phyloP scores from a whole-genome alignment of 2,113 vertebrate genomes.

The Poeciliopsis retropinna region DNA sequence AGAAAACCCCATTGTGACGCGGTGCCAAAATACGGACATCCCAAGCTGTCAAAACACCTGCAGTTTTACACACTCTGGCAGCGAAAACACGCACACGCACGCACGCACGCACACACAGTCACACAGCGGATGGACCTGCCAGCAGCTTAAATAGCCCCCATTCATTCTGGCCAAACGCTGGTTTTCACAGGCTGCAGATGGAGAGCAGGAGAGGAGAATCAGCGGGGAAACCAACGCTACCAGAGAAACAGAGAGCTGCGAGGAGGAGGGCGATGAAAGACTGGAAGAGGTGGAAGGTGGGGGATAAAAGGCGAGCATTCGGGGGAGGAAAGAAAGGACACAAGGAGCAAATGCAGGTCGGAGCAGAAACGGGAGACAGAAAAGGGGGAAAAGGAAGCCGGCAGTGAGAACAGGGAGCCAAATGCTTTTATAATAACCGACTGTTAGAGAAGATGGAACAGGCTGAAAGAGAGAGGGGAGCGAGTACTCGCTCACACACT shows the following conservation, averaged over 20 bases:
- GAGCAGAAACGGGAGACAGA: background rate
- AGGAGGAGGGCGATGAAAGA: slow-evolving; percentile 33
- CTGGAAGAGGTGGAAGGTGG: slow-evolving; percentile 12
- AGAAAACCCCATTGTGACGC: slow-evolving; percentile 8
- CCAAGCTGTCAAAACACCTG: slow-evolving; percentile 43
- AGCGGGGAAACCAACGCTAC: slow-evolving; percentile 13
- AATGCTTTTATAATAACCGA: slow-evolving; percentile 48
- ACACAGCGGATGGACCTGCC: slow-evolving; percentile 57
- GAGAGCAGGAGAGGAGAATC: slow-evolving; percentile 28
- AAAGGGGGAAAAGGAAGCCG: slow-evolving; percentile 7
- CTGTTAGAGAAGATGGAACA: slow-evolving; percentile 33
- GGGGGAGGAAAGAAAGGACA: background rate
- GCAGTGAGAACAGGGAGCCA: slow-evolving; percentile 4
- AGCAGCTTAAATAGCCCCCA: slow-evolving; percentile 70
- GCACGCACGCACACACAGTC: background rate
- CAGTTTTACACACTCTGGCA: slow-evolving; percentile 22
- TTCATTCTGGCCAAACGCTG: slow-evolving; percentile 68
- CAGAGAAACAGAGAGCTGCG: slow-evolving; percentile 23
- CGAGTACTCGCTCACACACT: slow-evolving; percentile 34
- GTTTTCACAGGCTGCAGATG: slow-evolving; percentile 44
- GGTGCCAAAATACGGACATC: slow-evolving; percentile 25
- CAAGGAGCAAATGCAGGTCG: slow-evolving; percentile 15
- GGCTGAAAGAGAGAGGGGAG: slow-evolving; percentile 39
- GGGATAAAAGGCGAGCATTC: slow-evolving; percentile 4
- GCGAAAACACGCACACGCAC: slow-evolving; percentile 9